phyloP scores from a whole-genome alignment of 2,113 vertebrate species.

The Panthera leo region DNA sequence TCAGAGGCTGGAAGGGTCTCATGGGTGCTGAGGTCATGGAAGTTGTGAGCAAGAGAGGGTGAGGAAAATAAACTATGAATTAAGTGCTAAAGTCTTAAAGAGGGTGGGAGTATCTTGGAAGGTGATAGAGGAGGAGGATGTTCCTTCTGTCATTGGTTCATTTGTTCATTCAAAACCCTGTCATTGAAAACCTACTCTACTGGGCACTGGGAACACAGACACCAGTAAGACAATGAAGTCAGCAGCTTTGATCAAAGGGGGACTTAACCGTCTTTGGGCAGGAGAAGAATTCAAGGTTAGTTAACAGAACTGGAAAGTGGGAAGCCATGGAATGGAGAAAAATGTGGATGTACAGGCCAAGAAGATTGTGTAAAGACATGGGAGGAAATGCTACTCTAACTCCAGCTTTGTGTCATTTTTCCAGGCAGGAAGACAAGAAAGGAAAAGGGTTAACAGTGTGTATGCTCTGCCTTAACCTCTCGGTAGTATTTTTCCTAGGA shows the following conservation, averaged over 20 bases:
- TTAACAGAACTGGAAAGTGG: neutral
- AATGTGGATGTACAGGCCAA: neutral
- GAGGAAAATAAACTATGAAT: neutral
- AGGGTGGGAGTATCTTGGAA: neutral
- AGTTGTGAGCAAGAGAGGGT: neutral
- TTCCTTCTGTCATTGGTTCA: slow-evolving; percentile 28
- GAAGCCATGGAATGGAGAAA: neutral
- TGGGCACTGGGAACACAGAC: neutral
- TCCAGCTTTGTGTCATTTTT: neutral
- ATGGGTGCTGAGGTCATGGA: neutral
- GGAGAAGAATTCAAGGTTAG: neutral
- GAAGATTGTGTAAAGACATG: neutral
- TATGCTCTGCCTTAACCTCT: neutral
- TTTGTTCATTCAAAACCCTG: slow-evolving; percentile 6
- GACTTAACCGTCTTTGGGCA: neutral
- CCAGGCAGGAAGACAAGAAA: neutral
- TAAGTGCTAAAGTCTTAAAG: neutral
- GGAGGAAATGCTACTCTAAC: neutral
- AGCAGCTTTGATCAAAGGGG: neutral
- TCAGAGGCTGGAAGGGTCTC: neutral
- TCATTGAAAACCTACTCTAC: neutral
- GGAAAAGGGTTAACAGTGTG: neutral
- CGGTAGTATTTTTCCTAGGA: neutral
- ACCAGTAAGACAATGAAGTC: neutral
- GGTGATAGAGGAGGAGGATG: neutral